Conservation (phyloP, 2,113 vertebrate genomes). For the Scytalopus superciliaris region DNA sequence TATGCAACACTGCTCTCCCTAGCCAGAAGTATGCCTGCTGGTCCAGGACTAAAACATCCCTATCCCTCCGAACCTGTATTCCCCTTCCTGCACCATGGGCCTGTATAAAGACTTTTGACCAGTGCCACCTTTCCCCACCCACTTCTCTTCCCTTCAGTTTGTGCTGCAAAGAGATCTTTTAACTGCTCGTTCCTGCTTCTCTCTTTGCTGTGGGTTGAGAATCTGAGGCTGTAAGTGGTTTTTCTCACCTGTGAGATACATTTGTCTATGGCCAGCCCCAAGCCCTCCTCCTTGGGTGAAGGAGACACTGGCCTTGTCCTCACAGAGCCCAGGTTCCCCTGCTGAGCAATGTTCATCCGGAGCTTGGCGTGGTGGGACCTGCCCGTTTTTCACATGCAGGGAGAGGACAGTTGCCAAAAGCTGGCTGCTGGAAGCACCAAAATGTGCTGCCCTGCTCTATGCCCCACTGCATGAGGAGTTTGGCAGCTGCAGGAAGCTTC, state of each 20-base stretch:
- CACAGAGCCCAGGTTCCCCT: neutral
- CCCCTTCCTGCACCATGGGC: neutral
- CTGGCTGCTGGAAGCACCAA: neutral
- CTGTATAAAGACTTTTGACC: neutral
- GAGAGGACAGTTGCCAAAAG: neutral
- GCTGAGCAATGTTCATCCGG: neutral
- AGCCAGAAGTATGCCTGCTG: neutral
- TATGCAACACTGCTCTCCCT: neutral
- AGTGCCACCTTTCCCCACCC: neutral
- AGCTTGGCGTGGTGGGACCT: neutral
- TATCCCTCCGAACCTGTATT: neutral
- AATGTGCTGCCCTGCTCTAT: neutral
- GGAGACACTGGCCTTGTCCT: neutral
- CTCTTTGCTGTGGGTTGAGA: neutral
- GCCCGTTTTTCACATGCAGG: rapidly evolving
- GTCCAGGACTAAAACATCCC: neutral
- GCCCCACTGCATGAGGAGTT: neutral
- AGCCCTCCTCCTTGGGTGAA: rapidly evolving
- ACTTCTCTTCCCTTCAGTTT: neutral
- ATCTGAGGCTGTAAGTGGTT: neutral
- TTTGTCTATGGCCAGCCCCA: neutral
- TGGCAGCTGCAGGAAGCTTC: neutral
- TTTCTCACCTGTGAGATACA: neutral
- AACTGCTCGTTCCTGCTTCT: neutral
- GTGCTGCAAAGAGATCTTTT: neutral